Base-by-base conservation (phyloP, 2,113 vertebrate species). In the Epinephelus fuscoguttatus region DNA sequence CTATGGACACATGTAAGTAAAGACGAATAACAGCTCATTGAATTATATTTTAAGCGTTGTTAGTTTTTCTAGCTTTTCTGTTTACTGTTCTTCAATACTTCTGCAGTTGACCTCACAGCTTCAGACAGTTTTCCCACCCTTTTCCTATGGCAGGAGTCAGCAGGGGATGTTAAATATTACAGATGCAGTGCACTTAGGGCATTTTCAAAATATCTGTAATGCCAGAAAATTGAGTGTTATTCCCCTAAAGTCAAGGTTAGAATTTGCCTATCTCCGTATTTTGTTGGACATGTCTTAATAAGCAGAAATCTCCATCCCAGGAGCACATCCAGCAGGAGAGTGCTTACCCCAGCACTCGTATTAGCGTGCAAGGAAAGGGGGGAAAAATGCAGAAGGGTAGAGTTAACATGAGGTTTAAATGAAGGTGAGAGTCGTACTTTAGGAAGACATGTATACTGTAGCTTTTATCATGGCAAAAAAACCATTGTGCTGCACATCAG, bases 291-390 rank as follows among this genome's bases (percentile, higher is more conserved):
- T 59, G 71, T 76, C 81, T 84, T 90, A 88, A 86, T 86, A 89
- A 86, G 88, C 88, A 90, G 83, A 90, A 89, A 75, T 68, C 70
- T 69, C 33, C 62, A 47, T 84, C 85, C 80, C 84, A 71, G 70
- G 84, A 87, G 88, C 84, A 21, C 67, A 69, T 66, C 70, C 57
- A 75, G 85, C 37, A n/a, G 75, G 50, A 72, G 74, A 81, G 70
- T 84, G 90, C 89, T 85, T 84, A 87, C 60, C 17, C 17, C 40
- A 82, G 80, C 77, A 70, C 57, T 75, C 71, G 27, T 9, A 47
- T 73, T 15, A 23, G 49, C 52, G 37, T 49, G 59, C 52, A 9
- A 61, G 23, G 45, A 30, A 64, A 71, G 49, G 21, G n/a, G 30
- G 27, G 6, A 72, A 79, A 76, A 40, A 62, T 49, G 59, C 47